A percentile compares a stretch with the other conserved stretches of the same genome.
phyloP scores from a whole-genome alignment of 1,140 invertebrate species.

The Panagrolaimus sp. region DNA sequence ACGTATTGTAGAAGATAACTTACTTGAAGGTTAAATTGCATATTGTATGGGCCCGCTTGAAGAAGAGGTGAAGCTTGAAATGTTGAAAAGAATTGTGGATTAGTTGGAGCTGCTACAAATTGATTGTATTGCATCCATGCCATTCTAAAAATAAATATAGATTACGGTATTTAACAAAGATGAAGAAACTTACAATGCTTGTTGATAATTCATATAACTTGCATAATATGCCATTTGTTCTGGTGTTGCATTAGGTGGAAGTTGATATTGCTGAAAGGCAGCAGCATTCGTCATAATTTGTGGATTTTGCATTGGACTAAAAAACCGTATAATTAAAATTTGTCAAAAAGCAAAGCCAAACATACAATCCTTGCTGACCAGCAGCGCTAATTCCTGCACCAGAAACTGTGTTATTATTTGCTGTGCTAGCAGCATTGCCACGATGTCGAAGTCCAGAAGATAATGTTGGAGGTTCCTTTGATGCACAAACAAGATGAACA shows the following conservation, averaged over 20 bases:
- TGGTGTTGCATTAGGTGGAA: not conserved
- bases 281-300: not conserved
- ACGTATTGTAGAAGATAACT: no score
- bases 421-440: not conserved
- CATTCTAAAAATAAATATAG: not conserved
- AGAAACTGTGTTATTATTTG: not conserved
- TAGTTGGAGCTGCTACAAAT: not conserved
- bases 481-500: conserved; percentile 21
- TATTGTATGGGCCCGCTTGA: not conserved
- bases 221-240: conserved; percentile 8
- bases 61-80: not conserved
- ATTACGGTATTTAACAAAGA: not conserved
- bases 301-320: not conserved
- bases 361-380: not conserved
- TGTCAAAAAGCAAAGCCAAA: not conserved
- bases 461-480: conserved; percentile 12
- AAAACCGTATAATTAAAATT: not conserved
- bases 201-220: conserved; percentile 4
- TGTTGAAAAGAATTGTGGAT: no score
- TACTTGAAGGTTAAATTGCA: not conserved
- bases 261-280: not conserved
- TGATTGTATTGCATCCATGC: not conserved
- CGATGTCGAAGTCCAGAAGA: not conserved
- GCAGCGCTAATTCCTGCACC: not conserved
- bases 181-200: not conserved